Conservation (phyloP, 2,888 invertebrate species). For the Parthenolecanium corni region DNA sequence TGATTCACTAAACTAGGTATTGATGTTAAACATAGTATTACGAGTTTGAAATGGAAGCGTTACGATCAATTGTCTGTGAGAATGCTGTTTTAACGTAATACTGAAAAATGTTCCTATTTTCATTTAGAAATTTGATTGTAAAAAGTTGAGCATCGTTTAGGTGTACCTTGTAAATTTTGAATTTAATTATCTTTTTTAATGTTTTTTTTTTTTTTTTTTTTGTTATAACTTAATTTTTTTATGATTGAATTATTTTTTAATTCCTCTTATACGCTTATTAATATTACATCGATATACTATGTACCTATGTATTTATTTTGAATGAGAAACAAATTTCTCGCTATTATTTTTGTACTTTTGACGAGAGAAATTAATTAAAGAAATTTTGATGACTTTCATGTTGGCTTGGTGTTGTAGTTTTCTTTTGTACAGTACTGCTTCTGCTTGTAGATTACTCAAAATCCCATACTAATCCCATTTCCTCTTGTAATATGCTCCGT, state of each 20-base stretch:
- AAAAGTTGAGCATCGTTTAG: not conserved
- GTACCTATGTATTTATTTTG: constrained; percentile 2
- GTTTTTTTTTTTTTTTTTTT: constrained; percentile 1
- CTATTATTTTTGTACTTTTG: not conserved
- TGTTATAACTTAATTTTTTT: constrained; percentile 2
- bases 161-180: not conserved
- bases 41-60: not conserved
- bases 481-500: too few relatives aligned
- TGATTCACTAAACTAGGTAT: too few relatives aligned
- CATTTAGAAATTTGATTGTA: not conserved
- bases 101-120: not conserved
- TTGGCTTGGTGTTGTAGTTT: too few relatives aligned
- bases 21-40: not conserved
- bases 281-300: not conserved
- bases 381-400: too few relatives aligned
- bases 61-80: not conserved
- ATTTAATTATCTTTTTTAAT: constrained; percentile 9
- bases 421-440: too few relatives aligned
- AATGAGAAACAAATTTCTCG: not conserved
- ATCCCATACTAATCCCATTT: too few relatives aligned
- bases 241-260: constrained; percentile 8
- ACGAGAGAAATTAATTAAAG: not conserved
- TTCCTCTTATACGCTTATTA: constrained; percentile 5
- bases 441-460: too few relatives aligned
- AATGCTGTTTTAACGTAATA: not conserved